phyloP scores from a whole-genome alignment of 2,888 invertebrate genomes.

The Amaurobius ferox region DNA sequence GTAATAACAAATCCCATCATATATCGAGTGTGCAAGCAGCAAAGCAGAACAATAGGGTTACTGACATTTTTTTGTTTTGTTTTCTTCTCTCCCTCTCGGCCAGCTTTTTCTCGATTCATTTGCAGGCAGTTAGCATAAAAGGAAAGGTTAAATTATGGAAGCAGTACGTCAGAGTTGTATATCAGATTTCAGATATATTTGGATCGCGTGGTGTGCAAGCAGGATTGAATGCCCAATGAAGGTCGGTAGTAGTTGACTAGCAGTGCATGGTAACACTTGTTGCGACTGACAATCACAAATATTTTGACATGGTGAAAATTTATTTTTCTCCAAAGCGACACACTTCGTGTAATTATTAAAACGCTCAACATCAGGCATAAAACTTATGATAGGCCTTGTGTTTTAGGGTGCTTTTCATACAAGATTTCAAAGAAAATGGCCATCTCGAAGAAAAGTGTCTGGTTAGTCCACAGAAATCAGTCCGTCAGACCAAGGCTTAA shows the following conservation, averaged over 20 bases:
- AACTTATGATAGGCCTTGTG: no score
- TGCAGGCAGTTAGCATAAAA: slow-evolving; percentile 16
- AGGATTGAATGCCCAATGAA: neutral
- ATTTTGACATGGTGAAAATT: no score
- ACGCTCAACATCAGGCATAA: no score
- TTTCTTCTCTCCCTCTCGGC: neutral
- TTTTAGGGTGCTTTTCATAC: no score
- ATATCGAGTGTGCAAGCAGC: slow-evolving; percentile 21
- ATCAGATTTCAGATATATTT: slow-evolving; percentile 10
- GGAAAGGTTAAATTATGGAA: slow-evolving; percentile 14
- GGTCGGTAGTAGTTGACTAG: neutral
- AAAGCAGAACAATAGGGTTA: slow-evolving; percentile 58
- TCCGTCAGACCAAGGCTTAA: no score
- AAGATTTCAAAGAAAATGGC: no score
- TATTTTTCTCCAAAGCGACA: no score
- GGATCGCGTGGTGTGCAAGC: neutral
- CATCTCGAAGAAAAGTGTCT: no score
- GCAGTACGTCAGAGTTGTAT: neutral
- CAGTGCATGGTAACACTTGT: neutral
- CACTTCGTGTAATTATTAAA: no score
- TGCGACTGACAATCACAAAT: no score
- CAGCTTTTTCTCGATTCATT: slow-evolving; percentile 6
- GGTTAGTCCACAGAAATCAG: no score
- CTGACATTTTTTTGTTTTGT: slow-evolving; percentile 41
- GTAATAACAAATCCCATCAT: slow-evolving; percentile 7